Evolutionary conservation across 2,113 vertebrate species (phyloP).

Genomic region (Azemiops feae): DNA sequence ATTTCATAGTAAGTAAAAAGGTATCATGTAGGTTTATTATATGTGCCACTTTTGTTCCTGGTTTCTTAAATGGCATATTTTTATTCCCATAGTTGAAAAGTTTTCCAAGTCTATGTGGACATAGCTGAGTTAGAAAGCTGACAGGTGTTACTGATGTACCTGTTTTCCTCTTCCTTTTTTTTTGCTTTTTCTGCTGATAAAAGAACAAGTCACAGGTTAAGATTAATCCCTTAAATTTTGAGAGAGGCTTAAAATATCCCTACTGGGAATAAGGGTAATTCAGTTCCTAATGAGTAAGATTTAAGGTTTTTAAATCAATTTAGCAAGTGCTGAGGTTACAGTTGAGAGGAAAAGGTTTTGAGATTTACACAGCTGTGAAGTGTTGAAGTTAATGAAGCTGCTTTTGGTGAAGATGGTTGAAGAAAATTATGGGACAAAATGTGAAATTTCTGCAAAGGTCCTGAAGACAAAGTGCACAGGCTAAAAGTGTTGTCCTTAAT

Average conservation of each 20-base stretch:
- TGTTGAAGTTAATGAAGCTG: background rate
- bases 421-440: background rate
- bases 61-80: background rate
- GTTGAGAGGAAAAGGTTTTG: background rate
- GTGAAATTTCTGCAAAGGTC: background rate
- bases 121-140: background rate
- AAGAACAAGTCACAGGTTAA: background rate
- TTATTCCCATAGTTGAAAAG: background rate
- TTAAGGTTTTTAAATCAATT: slow-evolving; percentile 7
- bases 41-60: background rate
- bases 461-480: background rate
- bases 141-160: background rate
- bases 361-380: background rate
- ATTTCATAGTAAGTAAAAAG: background rate
- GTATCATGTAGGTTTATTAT: background rate
- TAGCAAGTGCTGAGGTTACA: slow-evolving; percentile 23
- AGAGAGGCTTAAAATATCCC: slow-evolving; percentile 26
- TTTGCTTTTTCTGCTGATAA: background rate
- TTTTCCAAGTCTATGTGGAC: background rate
- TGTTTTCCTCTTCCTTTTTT: background rate
- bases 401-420: accelerated
- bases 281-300: slow-evolving; percentile 31
- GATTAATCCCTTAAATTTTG: slow-evolving; percentile 20
- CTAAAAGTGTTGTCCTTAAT: background rate
- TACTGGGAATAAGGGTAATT: background rate